phyloP scores from a whole-genome alignment of 2,797 vertebrate species.

The Urosaurus nigricauda region DNA sequence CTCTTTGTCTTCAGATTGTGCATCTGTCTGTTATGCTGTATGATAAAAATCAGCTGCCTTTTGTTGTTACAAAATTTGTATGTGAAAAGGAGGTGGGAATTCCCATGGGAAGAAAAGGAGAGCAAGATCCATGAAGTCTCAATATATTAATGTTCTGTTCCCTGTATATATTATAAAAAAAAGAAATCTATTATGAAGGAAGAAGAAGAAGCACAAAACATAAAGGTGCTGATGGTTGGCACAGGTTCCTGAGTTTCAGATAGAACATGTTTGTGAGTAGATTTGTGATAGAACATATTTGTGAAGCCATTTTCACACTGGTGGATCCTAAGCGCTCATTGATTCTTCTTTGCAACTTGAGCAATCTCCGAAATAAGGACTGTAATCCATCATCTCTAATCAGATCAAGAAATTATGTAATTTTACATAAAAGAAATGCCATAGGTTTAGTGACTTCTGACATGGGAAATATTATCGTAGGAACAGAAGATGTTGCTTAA shows the following conservation, averaged over 20 bases:
- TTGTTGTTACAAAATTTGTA: conserved; percentile 1
- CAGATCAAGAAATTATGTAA: not conserved
- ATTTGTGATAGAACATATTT: too few relatives aligned
- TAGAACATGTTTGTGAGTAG: too few relatives aligned
- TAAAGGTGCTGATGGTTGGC: not conserved
- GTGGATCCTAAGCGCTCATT: too few relatives aligned
- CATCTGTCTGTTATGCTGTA: not conserved
- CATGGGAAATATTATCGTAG: not conserved
- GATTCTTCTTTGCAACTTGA: not conserved
- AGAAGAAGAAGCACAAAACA: not conserved
- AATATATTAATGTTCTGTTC: not conserved
- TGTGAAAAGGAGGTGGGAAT: not conserved
- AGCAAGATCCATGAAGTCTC: not conserved
- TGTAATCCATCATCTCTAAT: not conserved
- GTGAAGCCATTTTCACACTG: conserved; percentile 2
- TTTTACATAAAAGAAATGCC: not conserved
- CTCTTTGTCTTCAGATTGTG: conserved; percentile 4
- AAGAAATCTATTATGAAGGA: not conserved
- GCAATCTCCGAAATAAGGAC: not conserved
- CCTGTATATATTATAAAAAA: conserved; percentile 8
- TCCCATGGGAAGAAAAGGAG: not conserved
- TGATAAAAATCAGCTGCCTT: conserved; percentile 17
- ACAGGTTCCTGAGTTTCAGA: not conserved
- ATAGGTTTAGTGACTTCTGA: not conserved
- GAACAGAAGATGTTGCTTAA: not conserved